phyloP scores from a whole-genome alignment of 2,113 vertebrate genomes.

The Beaufortia kweichowensis region DNA sequence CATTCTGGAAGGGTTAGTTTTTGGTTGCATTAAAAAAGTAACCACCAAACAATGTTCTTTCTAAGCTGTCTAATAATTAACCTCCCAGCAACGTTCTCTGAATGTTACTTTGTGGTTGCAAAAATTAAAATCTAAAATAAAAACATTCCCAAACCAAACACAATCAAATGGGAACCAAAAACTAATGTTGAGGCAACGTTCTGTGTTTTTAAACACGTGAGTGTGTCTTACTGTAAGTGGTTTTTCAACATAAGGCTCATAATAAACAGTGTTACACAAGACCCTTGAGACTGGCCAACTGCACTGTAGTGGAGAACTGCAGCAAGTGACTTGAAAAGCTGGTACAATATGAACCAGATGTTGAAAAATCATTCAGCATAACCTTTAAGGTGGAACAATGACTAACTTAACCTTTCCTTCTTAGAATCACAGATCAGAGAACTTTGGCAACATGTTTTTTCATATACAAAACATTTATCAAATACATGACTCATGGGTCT shows the following conservation, averaged over 20 bases:
- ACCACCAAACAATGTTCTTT: too few species aligned
- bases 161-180: too few species aligned
- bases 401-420: neutral
- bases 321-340: neutral
- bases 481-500: neutral
- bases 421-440: neutral
- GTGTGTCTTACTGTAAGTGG: neutral
- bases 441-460: neutral
- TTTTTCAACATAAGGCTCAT: conserved; percentile 12
- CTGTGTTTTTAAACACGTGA: too few species aligned
- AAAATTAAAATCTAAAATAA: too few species aligned
- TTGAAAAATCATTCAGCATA: neutral
- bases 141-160: too few species aligned
- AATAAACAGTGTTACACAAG: neutral
- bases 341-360: neutral
- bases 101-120: too few species aligned
- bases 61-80: too few species aligned
- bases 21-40: too few species aligned
- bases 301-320: neutral
- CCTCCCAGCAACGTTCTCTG: too few species aligned
- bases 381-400: neutral
- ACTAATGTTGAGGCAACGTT: too few species aligned
- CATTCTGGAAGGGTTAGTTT: too few species aligned
- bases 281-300: neutral
- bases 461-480: neutral